phyloP scores from a whole-genome alignment of 2,888 invertebrate species.

The Dryobota labecula region DNA sequence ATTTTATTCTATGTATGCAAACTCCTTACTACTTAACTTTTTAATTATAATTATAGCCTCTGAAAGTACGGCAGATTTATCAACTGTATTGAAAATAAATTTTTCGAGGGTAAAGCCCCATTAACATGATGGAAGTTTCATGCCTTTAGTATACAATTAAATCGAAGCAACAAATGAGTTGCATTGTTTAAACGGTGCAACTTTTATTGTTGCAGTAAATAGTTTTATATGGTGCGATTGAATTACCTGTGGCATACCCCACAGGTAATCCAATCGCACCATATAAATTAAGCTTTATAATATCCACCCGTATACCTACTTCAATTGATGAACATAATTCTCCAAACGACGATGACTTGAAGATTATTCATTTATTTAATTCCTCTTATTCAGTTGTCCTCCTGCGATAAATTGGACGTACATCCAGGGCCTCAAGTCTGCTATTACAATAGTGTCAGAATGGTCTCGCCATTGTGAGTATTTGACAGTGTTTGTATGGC shows the following conservation, averaged over 20 bases:
- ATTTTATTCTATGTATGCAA: no score
- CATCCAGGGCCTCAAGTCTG: no score
- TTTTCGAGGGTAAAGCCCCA: not conserved
- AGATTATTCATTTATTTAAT: constrained; percentile 2
- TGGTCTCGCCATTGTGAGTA: no score
- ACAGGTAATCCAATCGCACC: not conserved
- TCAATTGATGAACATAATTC: not conserved
- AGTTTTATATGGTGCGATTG: no score
- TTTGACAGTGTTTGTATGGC: no score
- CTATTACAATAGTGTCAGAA: no score
- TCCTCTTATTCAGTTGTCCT: constrained; percentile 2
- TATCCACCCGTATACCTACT: not conserved
- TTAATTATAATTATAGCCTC: no score
- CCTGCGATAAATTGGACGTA: not conserved
- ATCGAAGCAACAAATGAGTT: not conserved
- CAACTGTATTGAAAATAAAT: no score
- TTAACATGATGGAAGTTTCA: not conserved
- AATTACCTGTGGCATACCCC: no score
- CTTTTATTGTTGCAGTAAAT: not conserved
- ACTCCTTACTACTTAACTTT: no score
- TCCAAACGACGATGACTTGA: not conserved
- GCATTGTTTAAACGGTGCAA: not conserved
- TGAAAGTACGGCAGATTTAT: no score
- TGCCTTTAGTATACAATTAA: not conserved
- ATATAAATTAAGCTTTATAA: not conserved